Percentiles rank a stretch among this genome's conserved stretches.
Evolutionary conservation across 2,797 vertebrate species (phyloP).

Genomic region (Mormyrops attenuatus): DNA sequence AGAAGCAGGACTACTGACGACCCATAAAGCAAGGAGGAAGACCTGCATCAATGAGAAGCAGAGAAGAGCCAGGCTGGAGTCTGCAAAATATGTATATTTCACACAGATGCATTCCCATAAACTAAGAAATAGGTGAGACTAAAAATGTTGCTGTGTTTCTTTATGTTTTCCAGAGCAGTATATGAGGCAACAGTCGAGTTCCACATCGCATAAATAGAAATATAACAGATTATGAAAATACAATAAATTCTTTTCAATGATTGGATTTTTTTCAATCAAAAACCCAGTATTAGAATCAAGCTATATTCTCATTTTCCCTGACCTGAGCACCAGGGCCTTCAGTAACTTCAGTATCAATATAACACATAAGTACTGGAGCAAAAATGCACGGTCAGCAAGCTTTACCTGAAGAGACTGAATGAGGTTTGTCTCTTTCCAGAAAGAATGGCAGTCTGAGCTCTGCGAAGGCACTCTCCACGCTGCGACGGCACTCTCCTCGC

Average conservation of each 20-base stretch:
- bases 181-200: background rate
- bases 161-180: background rate
- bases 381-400: background rate
- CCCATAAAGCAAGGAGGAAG: background rate
- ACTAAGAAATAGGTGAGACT: background rate
- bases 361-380: background rate
- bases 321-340: background rate
- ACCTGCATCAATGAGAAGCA: background rate
- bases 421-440: background rate
- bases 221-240: background rate
- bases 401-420: background rate
- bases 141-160: background rate
- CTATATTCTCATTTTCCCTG: background rate
- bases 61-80: background rate
- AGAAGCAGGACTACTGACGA: background rate
- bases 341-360: background rate
- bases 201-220: background rate
- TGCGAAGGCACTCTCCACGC: background rate
- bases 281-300: background rate
- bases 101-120: background rate
- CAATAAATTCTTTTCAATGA: background rate
- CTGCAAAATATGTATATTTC: background rate
- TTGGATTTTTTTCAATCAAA: background rate
- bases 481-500: too few relatives aligned
- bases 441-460: background rate